A percentile compares a stretch with the other conserved stretches of the same genome.
Conservation (phyloP, 2,113 vertebrate genomes). For the Piprites chloris region DNA sequence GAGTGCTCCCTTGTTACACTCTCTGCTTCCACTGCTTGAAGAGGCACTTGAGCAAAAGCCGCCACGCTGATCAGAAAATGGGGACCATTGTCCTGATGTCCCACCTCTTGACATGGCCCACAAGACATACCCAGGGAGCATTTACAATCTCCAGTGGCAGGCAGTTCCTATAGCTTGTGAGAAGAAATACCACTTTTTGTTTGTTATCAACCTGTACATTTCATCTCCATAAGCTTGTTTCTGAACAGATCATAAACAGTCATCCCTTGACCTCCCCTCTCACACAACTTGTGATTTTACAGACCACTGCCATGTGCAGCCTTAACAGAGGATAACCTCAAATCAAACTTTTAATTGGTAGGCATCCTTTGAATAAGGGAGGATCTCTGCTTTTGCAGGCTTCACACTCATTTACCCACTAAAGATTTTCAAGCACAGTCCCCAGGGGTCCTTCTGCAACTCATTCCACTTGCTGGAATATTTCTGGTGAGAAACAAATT, state of each 20-base stretch:
- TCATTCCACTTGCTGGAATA: not conserved
- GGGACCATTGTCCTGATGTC: not conserved
- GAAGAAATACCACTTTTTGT: not conserved
- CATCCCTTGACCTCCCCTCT: not conserved
- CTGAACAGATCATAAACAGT: not conserved
- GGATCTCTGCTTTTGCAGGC: not conserved
- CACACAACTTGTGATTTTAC: not conserved
- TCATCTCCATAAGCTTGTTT: not conserved
- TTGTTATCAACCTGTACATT: not conserved
- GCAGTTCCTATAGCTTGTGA: not conserved
- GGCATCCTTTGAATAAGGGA: not conserved
- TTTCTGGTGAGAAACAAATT: not conserved
- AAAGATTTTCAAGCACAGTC: not conserved
- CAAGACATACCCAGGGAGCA: not conserved
- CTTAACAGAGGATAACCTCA: not conserved
- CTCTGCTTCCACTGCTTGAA: not conserved
- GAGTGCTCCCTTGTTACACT: not conserved
- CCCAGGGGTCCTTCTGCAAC: not conserved
- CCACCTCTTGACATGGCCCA: not conserved
- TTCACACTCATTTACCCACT: not conserved
- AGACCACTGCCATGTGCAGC: not conserved
- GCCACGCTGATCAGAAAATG: not conserved
- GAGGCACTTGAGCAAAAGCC: not conserved
- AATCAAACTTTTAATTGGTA: not conserved
- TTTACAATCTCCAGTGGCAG: not conserved